Evolutionary conservation across 2,888 invertebrate species (phyloP).

Genomic region (Ptychoptera contaminata): DNA sequence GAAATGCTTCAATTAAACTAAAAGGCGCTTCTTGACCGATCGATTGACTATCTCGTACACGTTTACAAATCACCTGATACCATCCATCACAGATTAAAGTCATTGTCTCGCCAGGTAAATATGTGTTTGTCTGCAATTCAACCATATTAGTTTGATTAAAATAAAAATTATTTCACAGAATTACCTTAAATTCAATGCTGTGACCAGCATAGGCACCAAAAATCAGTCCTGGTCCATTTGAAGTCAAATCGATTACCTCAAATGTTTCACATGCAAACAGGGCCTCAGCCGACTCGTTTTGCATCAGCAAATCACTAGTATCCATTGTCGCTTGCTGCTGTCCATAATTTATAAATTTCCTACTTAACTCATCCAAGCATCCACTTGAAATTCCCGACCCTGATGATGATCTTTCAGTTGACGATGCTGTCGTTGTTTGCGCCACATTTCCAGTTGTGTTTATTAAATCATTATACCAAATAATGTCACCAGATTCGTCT

Average conservation of each 20-base stretch:
- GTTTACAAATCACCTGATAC: conserved; percentile 44
- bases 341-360: too few relatives aligned
- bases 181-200: conserved; percentile 44
- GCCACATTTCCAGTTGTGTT: conserved; percentile 20
- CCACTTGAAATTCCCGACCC: conserved; percentile 12
- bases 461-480: conserved; percentile 38
- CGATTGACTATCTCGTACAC: conserved; percentile 33
- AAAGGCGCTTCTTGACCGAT: conserved; percentile 38
- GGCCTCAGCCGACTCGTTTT: conserved; percentile 31
- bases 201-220: conserved; percentile 49
- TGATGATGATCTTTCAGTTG: conserved; percentile 13
- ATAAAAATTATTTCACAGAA: conserved; percentile 2
- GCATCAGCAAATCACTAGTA: conserved; percentile 18
- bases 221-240: conserved; percentile 24
- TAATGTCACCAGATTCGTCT: conserved; percentile 46
- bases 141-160: not conserved
- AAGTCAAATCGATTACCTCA: conserved; percentile 32
- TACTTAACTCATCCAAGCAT: too few relatives aligned
- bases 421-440: too few relatives aligned
- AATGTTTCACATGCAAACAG: conserved; percentile 54
- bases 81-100: conserved; percentile 43
- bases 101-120: conserved; percentile 36
- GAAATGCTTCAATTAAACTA: conserved; percentile 45
- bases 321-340: not conserved
- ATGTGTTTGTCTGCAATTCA: conserved; percentile 31